Evolutionary conservation across 2,113 vertebrate genomes (phyloP), one percentile per base, ranked within the genome.

Genomic region (Amphiprion ocellaris): DNA sequence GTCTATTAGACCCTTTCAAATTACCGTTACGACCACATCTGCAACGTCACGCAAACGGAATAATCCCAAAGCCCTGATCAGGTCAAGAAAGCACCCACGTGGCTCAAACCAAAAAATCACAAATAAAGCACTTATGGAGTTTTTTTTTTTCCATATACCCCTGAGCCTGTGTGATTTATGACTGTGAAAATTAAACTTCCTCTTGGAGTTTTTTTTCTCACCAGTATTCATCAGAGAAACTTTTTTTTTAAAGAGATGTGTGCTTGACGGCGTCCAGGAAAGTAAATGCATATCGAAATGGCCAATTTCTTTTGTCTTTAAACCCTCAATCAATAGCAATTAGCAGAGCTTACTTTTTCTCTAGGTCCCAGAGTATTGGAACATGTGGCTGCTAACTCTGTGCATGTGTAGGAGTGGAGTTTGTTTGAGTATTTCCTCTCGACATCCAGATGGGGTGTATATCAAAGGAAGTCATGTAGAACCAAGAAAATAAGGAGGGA

Each of bases 401-500:
- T 71, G 77, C 76, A 73, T 81, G 67, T 87, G 81, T 62, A 65
- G 70, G 74, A 85, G 83, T 74, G 59, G 55, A 67, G 82, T 74
- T 78, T 84, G 69, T 92, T 91, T 84, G 82, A 90, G 84, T 74
- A 78, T 88, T 87, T 79, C 77, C 81, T 65, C 73, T 84, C 68
- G 68, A 83, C 86, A 73, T 87, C 88, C 91, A 92, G 89, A 93
- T 88, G 87, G 87, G 74, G 81, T 93, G 83, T 92, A 88, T 90
- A 93, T 93, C 88, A 91, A 84, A 82, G 71, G 72, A 90, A 89
- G 77, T 88, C 89, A 89, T 84, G 92, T 82, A 79, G 92, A 92
- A 93, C 91, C 89, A 84, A 86, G 85, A 92, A 95, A 93, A 93
- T 81, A 90, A 54, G 81, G 78, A 89, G 88, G 58, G 77, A 77